These are phyloP conservation scores for Rhamphomyia laevipes DNA, from an alignment of 2,888 invertebrate genomes.

Conservation along the genomic window DNA sequence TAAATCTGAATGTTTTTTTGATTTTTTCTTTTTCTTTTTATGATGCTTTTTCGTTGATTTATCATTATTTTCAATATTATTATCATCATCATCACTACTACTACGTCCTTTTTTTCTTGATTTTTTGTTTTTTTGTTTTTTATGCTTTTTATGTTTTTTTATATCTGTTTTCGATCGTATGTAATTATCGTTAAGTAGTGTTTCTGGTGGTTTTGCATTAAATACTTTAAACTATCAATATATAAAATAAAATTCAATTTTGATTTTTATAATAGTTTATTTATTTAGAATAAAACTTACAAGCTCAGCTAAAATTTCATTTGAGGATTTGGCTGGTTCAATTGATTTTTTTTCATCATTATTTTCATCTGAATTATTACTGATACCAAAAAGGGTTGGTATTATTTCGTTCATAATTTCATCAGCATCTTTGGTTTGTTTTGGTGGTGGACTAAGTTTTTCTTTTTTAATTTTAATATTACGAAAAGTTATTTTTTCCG, in stretches of 20 bases:
- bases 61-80: conserved; percentile 20
- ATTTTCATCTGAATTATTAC: neutral
- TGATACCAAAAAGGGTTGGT: neutral
- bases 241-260: neutral
- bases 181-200: conserved; percentile 39
- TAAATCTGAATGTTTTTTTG: conserved; percentile 14
- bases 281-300: conserved; percentile 45
- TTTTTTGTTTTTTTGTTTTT: conserved; percentile 34
- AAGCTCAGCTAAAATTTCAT: conserved; percentile 69
- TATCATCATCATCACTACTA: conserved; percentile 16
- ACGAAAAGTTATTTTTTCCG: no score
- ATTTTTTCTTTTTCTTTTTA: conserved; percentile 22
- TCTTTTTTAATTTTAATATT: conserved; percentile 15
- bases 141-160: conserved; percentile 32
- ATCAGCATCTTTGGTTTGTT: conserved; percentile 2
- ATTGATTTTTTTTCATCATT: conserved; percentile 29
- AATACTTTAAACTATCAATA: conserved; percentile 39
- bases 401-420: conserved; percentile 4
- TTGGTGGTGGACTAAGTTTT: conserved; percentile 6
- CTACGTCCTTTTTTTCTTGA: conserved; percentile 20
- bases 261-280: neutral
- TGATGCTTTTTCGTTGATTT: conserved; percentile 16
- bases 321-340: conserved; percentile 33
- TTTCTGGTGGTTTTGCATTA: conserved; percentile 56
- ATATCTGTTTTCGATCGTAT: conserved; percentile 26